Evolutionary conservation across 1,140 invertebrate species (phyloP).

Genomic region (Trachymyrmex cornetzi): DNA sequence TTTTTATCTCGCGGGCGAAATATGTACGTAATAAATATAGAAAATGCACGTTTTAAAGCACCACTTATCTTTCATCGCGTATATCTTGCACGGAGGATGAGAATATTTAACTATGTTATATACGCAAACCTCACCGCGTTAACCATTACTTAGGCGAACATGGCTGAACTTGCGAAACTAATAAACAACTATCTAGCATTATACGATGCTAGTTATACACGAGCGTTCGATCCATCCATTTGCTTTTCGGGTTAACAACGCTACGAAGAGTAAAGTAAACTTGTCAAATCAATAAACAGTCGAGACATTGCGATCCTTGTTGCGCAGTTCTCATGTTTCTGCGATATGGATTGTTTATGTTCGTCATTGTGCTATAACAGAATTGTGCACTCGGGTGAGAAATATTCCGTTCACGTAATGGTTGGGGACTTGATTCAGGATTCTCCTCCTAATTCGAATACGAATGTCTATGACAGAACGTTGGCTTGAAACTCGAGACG

Average conservation of each 20-base stretch:
- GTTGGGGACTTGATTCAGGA: constrained; percentile 26
- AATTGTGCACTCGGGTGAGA: not conserved
- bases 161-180: constrained; percentile 34
- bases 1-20: constrained; percentile 6
- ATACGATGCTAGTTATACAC: constrained; percentile 9
- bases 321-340: constrained; percentile 20
- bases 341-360: constrained; percentile 46
- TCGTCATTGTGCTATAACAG: constrained; percentile 35
- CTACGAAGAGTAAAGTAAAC: not conserved
- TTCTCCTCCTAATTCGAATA: constrained; percentile 22
- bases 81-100: not conserved
- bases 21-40: not conserved
- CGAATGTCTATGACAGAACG: constrained; percentile 36
- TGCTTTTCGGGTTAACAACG: not conserved
- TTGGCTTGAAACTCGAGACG: constrained; percentile 15
- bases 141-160: constrained; percentile 22
- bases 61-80: not conserved
- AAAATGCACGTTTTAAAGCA: not conserved
- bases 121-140: constrained; percentile 5
- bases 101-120: not conserved
- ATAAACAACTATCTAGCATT: constrained; percentile 26
- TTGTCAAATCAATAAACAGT: constrained; percentile 34
- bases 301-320: not conserved
- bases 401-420: constrained; percentile 52
- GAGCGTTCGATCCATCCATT: not conserved